Base-by-base conservation (phyloP, 1,140 invertebrate species). In the Agrilus planipennis region DNA sequence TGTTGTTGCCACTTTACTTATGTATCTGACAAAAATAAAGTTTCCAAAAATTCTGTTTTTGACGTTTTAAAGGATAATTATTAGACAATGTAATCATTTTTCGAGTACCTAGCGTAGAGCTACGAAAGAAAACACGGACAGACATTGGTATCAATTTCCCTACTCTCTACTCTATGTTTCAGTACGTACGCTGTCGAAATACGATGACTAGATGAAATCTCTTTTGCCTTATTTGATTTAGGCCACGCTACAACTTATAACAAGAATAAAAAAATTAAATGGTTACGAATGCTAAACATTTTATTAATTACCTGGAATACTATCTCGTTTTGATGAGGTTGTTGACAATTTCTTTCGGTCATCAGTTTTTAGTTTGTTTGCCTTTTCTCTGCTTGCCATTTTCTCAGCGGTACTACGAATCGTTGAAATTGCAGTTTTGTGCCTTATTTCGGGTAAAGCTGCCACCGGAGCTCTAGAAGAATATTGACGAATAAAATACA, bases 351-450 rank as follows among this genome's bases (percentile, higher is more conserved):
- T 54, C 41, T 51, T 53, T 9, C 22, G 5, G 2, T 57, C 52
- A 34, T 57, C 57, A 34, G 28, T 42, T 47, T 41, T 50, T 9
- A 39, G 31, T 50, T 43, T 52, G 16, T 39, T 45, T 7, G 27
- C 16, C 30, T 42, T 49, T 19, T 58, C 55, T 34, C 54, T 22
- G 32, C 35, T 52, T n/a, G 46, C 39, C 25, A 46, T 39, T 41
- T 59, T 61, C 38, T 62, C 58, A 17, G 58, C 53, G n/a, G 56
- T 61, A 38, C 55, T 63, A 39, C 57, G 55, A 30, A 65, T 65
- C 1, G 63, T 63, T 6, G 62, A 63, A 32, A 65, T 46, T 1
- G 61, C 63, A 2, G 62, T 64, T 52, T 62, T 64, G 38, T 64
- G 62, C 25, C 59, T 49, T 22, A 63, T 64, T 55, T 64, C 62